A percentile compares a stretch with the other conserved stretches of the same genome.
phyloP scores from a whole-genome alignment of 64 coral and sea anemone genomes.

The Dendronephthya gigantea region DNA sequence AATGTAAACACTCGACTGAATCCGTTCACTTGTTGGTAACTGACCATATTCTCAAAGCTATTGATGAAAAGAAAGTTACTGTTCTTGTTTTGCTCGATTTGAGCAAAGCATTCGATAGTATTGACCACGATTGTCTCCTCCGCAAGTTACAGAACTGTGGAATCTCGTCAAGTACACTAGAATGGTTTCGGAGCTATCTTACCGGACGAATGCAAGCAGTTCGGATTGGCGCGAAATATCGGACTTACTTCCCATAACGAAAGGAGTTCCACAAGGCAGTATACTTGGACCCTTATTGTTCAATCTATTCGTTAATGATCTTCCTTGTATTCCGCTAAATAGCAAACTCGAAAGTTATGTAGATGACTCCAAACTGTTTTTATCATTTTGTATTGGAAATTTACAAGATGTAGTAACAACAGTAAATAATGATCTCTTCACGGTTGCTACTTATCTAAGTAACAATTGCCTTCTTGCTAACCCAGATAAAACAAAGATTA shows the following conservation, averaged over 20 bases:
- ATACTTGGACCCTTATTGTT: slow-evolving; percentile 29
- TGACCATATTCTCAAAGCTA: too few species aligned
- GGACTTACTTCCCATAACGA: background rate
- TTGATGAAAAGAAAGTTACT: too few species aligned
- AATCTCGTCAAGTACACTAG: background rate
- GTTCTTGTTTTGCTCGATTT: too few species aligned
- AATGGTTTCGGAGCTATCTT: background rate
- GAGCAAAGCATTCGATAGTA: background rate
- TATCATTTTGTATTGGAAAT: background rate
- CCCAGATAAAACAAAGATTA: slow-evolving; percentile 48
- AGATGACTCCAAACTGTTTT: slow-evolving; percentile 22
- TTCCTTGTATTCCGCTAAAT: background rate
- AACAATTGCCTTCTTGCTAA: slow-evolving; percentile 39
- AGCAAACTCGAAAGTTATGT: slow-evolving; percentile 14
- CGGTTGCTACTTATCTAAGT: slow-evolving; percentile 30
- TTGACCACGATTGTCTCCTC: background rate
- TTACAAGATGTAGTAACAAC: background rate
- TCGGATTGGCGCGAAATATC: slow-evolving; percentile 7
- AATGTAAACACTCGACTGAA: too few species aligned
- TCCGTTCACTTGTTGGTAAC: too few species aligned
- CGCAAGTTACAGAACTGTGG: background rate
- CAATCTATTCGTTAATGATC: slow-evolving; percentile 25
- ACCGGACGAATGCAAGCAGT: background rate
- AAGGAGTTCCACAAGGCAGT: slow-evolving; percentile 27
- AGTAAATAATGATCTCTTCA: background rate